Conservation (phyloP, 2,888 invertebrate species). For the Melanostoma scalare region DNA sequence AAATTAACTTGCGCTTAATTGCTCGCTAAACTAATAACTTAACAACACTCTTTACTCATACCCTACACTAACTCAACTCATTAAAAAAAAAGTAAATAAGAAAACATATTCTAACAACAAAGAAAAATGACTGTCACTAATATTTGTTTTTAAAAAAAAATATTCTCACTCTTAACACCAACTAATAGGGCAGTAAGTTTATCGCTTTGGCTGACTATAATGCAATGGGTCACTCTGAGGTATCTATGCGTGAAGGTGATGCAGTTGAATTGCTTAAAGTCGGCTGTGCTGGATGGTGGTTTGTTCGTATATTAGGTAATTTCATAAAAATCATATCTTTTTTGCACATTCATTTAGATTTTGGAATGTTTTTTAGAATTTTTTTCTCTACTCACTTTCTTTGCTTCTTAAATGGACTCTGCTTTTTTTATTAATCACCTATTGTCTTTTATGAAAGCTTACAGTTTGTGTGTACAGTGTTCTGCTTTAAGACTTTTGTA, state of each 20-base stretch:
- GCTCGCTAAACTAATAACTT: background rate
- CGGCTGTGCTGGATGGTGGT: conserved; percentile 98
- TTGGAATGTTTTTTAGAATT: conserved; percentile 1
- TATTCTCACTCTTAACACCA: conserved; percentile 57
- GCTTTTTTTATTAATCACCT: too few relatives aligned
- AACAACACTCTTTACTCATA: background rate
- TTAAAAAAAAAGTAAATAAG: background rate
- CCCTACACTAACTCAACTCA: background rate
- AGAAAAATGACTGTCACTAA: conserved; percentile 26
- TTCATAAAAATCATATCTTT: conserved; percentile 29
- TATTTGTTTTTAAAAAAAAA: conserved; percentile 38
- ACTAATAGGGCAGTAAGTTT: conserved; percentile 88
- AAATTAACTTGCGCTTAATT: conserved; percentile 8
- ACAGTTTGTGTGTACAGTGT: too few relatives aligned
- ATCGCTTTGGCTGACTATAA: conserved; percentile 96
- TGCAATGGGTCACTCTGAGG: conserved; percentile 94
- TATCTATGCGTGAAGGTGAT: conserved; percentile 95
- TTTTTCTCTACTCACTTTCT: conserved; percentile 12
- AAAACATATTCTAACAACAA: conserved; percentile 3
- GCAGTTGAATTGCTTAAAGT: conserved; percentile 94
- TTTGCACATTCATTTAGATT: background rate
- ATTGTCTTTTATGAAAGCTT: too few relatives aligned
- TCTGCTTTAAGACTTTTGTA: too few relatives aligned
- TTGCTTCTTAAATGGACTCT: background rate
- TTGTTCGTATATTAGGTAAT: conserved; percentile 91